Base-by-base conservation (phyloP, 2,888 invertebrate genomes). In the Allygus modestus region DNA sequence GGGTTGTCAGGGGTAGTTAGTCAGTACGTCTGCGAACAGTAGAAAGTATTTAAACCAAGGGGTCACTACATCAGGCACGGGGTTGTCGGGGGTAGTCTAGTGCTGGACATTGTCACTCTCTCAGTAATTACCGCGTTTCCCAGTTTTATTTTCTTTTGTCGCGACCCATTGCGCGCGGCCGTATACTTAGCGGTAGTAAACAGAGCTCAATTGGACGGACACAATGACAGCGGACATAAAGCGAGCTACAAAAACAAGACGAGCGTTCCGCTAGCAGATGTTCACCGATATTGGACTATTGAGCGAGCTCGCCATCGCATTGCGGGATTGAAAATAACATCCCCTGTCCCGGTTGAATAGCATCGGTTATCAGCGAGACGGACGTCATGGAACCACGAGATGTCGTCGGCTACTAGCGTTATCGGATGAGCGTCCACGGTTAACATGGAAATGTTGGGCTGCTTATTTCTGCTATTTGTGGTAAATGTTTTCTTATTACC, bases 251-350 rank as follows among this genome's bases (percentile, higher is more conserved):
- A 77, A 77, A 77, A 77, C 77, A 77, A 77, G 77, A 77, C 51
- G 77, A 77, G 77, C 77, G 75, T 75, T 75, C 77, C 77, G 77
- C 77, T 28, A 77, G 77, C 77, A 77, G 77, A 77, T 77, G 77
- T 51, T 77, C 51, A 46, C 77, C 73, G 37, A 37, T 37, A 37
- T 37, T 37, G 37, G 37, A 37, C 37, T 75, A 75, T 75, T 75
- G 43, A 71, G 71, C 28, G 37, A 17, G 5, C 58, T 71, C 9
- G 71, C 71, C 33, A 17, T 33, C 71, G 37, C 51, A 41, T 9
- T 41, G 41, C 41, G 41, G n/a, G 51, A 51, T 51, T 51, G 51
- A 51, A 51, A 51, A 51, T 51, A 51, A 51, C 51, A 51, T 51
- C 51, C 51, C 51, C 12, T n/a, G 51, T 37, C 37, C 37, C 15